Evolutionary conservation across 1,140 invertebrate genomes (phyloP), one percentile per base, ranked within the genome.

Genomic region (Archegozetes longisetosus): DNA sequence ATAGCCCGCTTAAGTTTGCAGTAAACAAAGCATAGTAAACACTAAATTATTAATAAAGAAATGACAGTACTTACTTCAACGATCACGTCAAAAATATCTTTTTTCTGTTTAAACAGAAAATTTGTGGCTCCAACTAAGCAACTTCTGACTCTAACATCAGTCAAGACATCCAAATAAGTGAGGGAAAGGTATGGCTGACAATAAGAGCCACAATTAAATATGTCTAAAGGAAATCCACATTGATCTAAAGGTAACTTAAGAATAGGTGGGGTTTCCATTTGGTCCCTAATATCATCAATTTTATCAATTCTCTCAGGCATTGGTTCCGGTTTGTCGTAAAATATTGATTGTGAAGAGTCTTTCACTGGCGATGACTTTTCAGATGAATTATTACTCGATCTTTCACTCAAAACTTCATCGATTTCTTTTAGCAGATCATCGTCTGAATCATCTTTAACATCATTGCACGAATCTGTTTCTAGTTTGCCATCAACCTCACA

Each of bases 51-150:
- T 25, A 9, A 52, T 53, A n/a, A 4, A 27, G 53, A 40, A 26
- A 58, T n/a, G 17, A 32, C n/a, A 29, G 55, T 28, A 65, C 68
- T 73, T 69, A 94, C 83, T 74, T 94, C 92, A 13, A 98, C 79
- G 54, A 97, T 74, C 28, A 91, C 84, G 76, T 98, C 94, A 67
- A 89, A 86, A 3, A 95, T 72, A 68, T 94, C 85, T 61, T 84
- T 81, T 69, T 94, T 94, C 68, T 96, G 92, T 71, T 92, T 91
- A 69, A 98, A 98, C 6, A 98, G 75, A 20, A 95, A 83, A 79
- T 98, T 98, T 40, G 93, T 96, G 9, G 94, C 94, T 53, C 95
- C 95, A 62, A 96, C 86, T 40, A 96, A 75, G 73, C 93, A 98
- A 52, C 90, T 88, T 63, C 87, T 76, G 6, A 96, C 85, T 68